Evolutionary conservation across 2,797 vertebrate species (phyloP), one percentile per base, ranked within the genome.

Genomic region (Danio kyathit): DNA sequence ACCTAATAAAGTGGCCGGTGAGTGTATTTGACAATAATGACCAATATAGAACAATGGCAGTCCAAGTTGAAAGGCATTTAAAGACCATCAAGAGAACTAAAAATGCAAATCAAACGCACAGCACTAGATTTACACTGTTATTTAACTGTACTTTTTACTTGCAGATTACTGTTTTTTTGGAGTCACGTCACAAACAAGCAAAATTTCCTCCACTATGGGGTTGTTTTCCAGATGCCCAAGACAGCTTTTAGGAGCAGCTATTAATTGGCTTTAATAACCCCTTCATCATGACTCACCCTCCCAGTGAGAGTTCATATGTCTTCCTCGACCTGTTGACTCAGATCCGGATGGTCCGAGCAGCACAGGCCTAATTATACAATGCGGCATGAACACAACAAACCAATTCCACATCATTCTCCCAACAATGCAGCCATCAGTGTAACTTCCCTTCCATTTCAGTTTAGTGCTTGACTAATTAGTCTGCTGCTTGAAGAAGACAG

Each of bases 391-490:
- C 76, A 83, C 79, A 75, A 57, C 49, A 21, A 17, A 52, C 54
- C 72, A 76, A 76, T 54, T 56, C 61, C 51, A 75, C 54, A 70
- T 82, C 11, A 63, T 80, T 82, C 82, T 41, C 48, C 51, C 57
- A 84, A 79, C 64, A 63, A 84, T 74, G n/a, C 54, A 69, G 60
- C 43, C 63, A 82, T 81, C 71, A 75, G 57, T 81, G 44, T 57
- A 73, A 52, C 80, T 29, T 59, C 51, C 70, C 51, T 84, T 86
- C 56, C 46, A 80, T 76, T 73, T 66, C 44, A 52, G 78, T 75
- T 75, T 65, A 81, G 77, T 49, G 59, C 41, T 41, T 21, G 29
- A 67, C 43, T 79, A 79, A 84, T 87, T 83, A 84, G 69, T 73
- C 49, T 67, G 54, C 77, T 71, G 74, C 81, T 75, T 72, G 49